Conservation (phyloP, 2,888 invertebrate genomes). For the Unio pictorum region DNA sequence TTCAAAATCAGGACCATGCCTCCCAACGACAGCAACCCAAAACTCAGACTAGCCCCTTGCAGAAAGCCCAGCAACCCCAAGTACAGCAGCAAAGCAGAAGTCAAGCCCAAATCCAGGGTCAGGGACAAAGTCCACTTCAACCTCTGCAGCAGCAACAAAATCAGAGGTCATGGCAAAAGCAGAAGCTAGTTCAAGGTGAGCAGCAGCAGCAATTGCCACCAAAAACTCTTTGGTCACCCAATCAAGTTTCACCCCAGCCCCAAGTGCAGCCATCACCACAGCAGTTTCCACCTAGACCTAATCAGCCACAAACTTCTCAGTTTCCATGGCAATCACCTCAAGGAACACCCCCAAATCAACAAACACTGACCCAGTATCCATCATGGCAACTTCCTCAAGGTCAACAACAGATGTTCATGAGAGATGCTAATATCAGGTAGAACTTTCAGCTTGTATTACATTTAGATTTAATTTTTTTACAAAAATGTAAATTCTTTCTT, state of each 20-base stretch:
- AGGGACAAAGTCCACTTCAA: too few relatives aligned
- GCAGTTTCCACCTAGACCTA: not conserved
- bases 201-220: conserved; percentile 2
- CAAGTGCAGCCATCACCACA: conserved; percentile 1
- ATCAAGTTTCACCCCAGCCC: not conserved
- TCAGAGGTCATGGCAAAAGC: conserved; percentile 9
- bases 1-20: conserved; percentile 16
- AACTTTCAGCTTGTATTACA: too few relatives aligned
- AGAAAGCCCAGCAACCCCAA: conserved; percentile 13
- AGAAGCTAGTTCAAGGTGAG: not conserved
- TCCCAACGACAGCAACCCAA: conserved; percentile 23
- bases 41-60: conserved; percentile 14
- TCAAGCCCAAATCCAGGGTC: too few relatives aligned
- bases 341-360: conserved; percentile 1
- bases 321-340: conserved; percentile 26
- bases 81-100: too few relatives aligned
- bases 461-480: too few relatives aligned
- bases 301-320: conserved; percentile 22
- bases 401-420: too few relatives aligned
- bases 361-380: too few relatives aligned
- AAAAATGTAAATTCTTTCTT: too few relatives aligned
- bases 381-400: too few relatives aligned
- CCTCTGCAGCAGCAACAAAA: conserved; percentile 14
- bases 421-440: too few relatives aligned
- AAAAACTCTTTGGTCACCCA: conserved; percentile 2